phyloP scores from a whole-genome alignment of 2,888 invertebrate species.

The Graphium colonna region DNA sequence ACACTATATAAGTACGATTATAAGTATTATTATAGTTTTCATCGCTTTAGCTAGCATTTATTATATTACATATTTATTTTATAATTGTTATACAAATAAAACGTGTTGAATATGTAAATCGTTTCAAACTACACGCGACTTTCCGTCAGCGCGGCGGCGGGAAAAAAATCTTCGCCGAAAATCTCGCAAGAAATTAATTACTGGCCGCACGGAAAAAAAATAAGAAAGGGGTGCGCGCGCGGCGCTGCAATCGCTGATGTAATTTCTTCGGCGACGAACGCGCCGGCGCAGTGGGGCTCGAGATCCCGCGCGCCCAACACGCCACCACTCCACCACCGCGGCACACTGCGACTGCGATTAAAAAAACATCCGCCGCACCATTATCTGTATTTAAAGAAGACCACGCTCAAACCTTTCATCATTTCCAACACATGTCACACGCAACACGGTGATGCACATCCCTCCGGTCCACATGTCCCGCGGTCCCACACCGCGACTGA shows the following conservation, averaged over 20 bases:
- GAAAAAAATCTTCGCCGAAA: slow-evolving; percentile 55
- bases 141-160: slow-evolving; percentile 5
- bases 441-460: slow-evolving; percentile 22
- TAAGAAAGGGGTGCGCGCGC: slow-evolving; percentile 72
- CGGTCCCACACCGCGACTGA: slow-evolving; percentile 19
- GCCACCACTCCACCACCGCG: slow-evolving; percentile 36
- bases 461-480: slow-evolving; percentile 19
- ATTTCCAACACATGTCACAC: slow-evolving; percentile 28
- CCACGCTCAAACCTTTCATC: slow-evolving; percentile 1
- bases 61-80: no score
- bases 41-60: no score
- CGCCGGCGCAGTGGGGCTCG: slow-evolving; percentile 57
- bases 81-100: no score
- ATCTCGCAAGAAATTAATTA: slow-evolving; percentile 74
- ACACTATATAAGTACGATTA: no score
- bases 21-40: no score
- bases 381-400: slow-evolving; percentile 1
- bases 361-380: background rate
- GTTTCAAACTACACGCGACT: no score
- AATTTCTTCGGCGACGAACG: slow-evolving; percentile 52
- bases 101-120: no score
- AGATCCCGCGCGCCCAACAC: slow-evolving; percentile 66
- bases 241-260: slow-evolving; percentile 64
- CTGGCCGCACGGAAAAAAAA: slow-evolving; percentile 60
- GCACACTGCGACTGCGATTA: slow-evolving; percentile 21